Evolutionary conservation across 2,797 vertebrate species (phyloP).

Genomic region (Pipistrellus pipistrellus): DNA sequence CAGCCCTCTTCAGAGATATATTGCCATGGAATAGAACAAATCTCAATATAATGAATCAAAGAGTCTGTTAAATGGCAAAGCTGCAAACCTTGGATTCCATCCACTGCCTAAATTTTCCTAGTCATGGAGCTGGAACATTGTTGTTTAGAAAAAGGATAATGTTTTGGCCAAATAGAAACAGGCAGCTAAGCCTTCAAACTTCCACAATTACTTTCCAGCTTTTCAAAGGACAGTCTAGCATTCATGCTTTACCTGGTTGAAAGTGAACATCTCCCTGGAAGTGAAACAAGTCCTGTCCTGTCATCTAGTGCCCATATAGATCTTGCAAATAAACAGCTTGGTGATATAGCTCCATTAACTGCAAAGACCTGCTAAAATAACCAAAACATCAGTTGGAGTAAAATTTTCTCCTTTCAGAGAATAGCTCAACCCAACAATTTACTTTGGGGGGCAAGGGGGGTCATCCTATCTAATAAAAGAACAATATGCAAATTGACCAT

Average conservation of each 20-base stretch:
- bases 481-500: no score
- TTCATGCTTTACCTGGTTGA: neutral
- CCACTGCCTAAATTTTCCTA: neutral
- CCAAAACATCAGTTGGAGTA: neutral
- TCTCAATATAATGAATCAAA: neutral
- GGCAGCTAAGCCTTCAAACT: neutral
- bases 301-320: neutral
- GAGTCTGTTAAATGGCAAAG: neutral
- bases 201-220: neutral
- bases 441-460: neutral
- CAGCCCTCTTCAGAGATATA: neutral
- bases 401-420: neutral
- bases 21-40: neutral
- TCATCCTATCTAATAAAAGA: no score
- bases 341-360: neutral
- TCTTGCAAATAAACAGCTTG: neutral
- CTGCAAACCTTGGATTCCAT: neutral
- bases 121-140: neutral
- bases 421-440: neutral
- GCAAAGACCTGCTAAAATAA: neutral
- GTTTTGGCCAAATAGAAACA: neutral
- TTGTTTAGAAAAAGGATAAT: neutral
- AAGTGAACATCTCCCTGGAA: neutral
- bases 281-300: neutral
- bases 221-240: neutral